Evolutionary conservation across 2,888 invertebrate genomes (phyloP).

Genomic region (Athalia rosae): DNA sequence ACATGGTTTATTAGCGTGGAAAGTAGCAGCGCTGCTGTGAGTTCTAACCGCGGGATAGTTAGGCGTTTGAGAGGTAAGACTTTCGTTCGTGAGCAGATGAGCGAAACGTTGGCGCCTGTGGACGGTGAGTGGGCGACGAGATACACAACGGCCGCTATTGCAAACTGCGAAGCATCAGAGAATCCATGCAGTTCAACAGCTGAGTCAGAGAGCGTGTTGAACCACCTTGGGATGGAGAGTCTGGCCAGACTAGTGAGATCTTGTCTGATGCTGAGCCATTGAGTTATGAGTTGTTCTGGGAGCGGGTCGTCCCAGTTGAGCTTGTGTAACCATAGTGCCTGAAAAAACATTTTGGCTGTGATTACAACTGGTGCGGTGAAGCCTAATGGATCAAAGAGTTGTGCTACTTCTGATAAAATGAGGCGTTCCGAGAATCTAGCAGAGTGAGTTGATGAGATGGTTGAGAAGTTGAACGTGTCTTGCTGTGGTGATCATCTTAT

Average conservation of each 20-base stretch:
- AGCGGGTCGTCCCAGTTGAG: slow-evolving; percentile 50
- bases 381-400: slow-evolving; percentile 49
- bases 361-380: slow-evolving; percentile 47
- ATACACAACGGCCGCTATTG: slow-evolving; percentile 49
- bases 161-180: slow-evolving; percentile 51
- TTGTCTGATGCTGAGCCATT: slow-evolving; percentile 48
- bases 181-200: slow-evolving; percentile 51
- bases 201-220: slow-evolving; percentile 42
- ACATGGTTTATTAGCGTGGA: slow-evolving; percentile 46
- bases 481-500: slow-evolving; percentile 45
- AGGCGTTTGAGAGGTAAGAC: slow-evolving; percentile 43
- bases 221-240: slow-evolving; percentile 47
- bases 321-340: slow-evolving; percentile 48
- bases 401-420: slow-evolving; percentile 45
- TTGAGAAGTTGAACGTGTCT: slow-evolving; percentile 45
- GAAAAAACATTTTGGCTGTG: slow-evolving; percentile 46
- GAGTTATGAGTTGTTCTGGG: not conserved
- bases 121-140: slow-evolving; percentile 30
- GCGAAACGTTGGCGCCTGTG: slow-evolving; percentile 1
- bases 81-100: slow-evolving; percentile 44
- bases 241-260: slow-evolving; percentile 47
- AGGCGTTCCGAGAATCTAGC: not conserved
- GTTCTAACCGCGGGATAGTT: slow-evolving; percentile 45
- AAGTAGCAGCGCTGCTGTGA: slow-evolving; percentile 49
- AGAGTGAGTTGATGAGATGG: slow-evolving; percentile 19